Percentiles rank a stretch among this genome's conserved stretches.
Conservation (phyloP, 2,888 invertebrate genomes). For the Thalpophila matura region DNA sequence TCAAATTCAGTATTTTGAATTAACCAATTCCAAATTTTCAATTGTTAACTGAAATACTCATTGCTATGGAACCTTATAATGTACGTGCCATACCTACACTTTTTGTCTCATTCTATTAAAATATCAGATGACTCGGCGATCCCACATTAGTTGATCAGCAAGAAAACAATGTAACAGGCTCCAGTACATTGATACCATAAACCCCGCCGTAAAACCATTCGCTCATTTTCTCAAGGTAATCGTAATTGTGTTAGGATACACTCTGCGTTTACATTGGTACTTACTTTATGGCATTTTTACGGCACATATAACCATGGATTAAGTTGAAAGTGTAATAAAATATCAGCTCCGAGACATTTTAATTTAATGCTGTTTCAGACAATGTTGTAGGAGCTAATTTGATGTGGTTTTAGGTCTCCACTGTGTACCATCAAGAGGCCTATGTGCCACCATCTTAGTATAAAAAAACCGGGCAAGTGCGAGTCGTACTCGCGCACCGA, state of each 20-base stretch:
- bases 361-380: slow-evolving; percentile 44
- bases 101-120: too few species aligned
- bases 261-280: slow-evolving; percentile 55
- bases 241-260: slow-evolving; percentile 54
- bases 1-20: too few species aligned
- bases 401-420: slow-evolving; percentile 5
- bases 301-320: slow-evolving; percentile 65
- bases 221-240: slow-evolving; percentile 57
- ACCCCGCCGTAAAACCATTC: slow-evolving; percentile 50
- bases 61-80: too few species aligned
- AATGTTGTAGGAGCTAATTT: slow-evolving; percentile 45
- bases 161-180: slow-evolving; percentile 17
- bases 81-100: too few species aligned
- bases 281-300: slow-evolving; percentile 63
- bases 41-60: too few species aligned
- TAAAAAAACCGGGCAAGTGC: too few species aligned
- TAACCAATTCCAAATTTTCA: too few species aligned
- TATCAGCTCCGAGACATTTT: slow-evolving; percentile 54
- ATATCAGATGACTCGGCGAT: too few species aligned
- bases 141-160: slow-evolving; percentile 11
- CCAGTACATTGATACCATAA: slow-evolving; percentile 21
- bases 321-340: slow-evolving; percentile 67
- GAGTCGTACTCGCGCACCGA: too few species aligned
- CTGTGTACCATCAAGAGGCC: not conserved
- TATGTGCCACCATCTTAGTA: too few species aligned